Base-by-base conservation (phyloP, 2,113 vertebrate species). In the Zootoca vivipara region DNA sequence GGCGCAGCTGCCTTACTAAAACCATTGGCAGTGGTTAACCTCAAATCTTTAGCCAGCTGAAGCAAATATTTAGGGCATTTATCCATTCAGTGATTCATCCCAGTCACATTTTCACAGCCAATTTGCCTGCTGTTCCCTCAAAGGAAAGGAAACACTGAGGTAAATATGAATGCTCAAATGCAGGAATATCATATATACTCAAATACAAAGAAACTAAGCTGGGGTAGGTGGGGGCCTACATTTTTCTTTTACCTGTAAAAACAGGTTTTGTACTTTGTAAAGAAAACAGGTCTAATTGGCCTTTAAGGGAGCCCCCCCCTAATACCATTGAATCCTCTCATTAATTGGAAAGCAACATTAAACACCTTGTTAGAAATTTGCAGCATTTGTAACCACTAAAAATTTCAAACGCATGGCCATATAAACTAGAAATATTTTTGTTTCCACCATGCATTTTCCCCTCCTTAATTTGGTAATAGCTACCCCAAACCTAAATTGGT, bases 1-100 rank as follows among this genome's bases (percentile, higher is more conserved):
- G 78, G 56, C 85, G 88, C 26, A 91, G 88, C 38, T 90, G 88
- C 90, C 86, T 93, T 90, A 90, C 83, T 65, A 90, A 90, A 82
- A 82, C 28, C 93, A 91, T 2, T 83, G 89, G 81, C 83, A 65
- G 83, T 85, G 90, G 87, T 91, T 90, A 90, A 85, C 85, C 90
- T 81, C 89, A 90, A 80, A 82, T 72, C 83, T 85, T 56, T 28
- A 46, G 18, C 77, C 79, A 77, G 85, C 18, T 86, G 15, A 18
- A 1, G 64, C 22, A 85, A 87, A 85, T 20, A 26, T 0, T 7
- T 4, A 3, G 56, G 16, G 46, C 20, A 18, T n/a, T 40, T 40
- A 91, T 90, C 83, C 73, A 42, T 52, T 12, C 33, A 24, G 35
- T 85, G 93, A 62, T 4, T 20, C 56, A 56, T 20, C n/a, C 12